phyloP scores from a whole-genome alignment of 2,888 invertebrate genomes.

The Dromius quadrimaculatus region DNA sequence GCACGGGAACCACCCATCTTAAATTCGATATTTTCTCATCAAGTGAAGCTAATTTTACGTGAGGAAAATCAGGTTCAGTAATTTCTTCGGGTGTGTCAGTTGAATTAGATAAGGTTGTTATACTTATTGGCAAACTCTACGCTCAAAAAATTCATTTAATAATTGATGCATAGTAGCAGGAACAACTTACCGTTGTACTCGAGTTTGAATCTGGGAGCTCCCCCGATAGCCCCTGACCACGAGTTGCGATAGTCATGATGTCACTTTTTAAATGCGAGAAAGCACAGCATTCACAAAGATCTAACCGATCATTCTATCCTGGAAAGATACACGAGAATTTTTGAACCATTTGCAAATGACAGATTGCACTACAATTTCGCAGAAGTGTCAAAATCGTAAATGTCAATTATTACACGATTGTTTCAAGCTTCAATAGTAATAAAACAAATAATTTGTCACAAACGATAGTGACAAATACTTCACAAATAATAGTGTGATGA shows the following conservation, averaged over 20 bases:
- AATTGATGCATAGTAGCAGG: constrained; percentile 12
- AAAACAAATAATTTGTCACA: too few relatives aligned
- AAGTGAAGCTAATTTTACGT: constrained; percentile 85
- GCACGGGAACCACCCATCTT: constrained; percentile 96
- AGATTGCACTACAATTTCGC: constrained; percentile 15
- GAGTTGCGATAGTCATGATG: constrained; percentile 74
- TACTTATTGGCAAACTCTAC: constrained; percentile 40
- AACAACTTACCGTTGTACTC: constrained; percentile 60
- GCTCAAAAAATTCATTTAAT: constrained; percentile 17
- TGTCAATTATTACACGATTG: constrained; percentile 29
- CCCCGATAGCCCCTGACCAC: constrained; percentile 72
- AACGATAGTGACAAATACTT: constrained; percentile 5
- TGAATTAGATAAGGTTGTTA: constrained; percentile 43
- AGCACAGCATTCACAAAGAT: constrained; percentile 44
- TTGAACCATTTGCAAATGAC: constrained; percentile 32
- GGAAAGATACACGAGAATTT: constrained; percentile 31
- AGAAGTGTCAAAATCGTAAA: constrained; percentile 19
- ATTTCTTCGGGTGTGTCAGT: constrained; percentile 62
- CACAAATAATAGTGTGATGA: not conserved
- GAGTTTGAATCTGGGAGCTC: constrained; percentile 68
- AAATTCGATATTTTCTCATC: constrained; percentile 97
- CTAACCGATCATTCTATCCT: constrained; percentile 48
- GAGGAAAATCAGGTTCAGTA: constrained; percentile 83
- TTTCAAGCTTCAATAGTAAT: constrained; percentile 12
- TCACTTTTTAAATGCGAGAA: constrained; percentile 59